Conservation (phyloP, 2,113 vertebrate genomes). For the Ceyx melanurus region DNA sequence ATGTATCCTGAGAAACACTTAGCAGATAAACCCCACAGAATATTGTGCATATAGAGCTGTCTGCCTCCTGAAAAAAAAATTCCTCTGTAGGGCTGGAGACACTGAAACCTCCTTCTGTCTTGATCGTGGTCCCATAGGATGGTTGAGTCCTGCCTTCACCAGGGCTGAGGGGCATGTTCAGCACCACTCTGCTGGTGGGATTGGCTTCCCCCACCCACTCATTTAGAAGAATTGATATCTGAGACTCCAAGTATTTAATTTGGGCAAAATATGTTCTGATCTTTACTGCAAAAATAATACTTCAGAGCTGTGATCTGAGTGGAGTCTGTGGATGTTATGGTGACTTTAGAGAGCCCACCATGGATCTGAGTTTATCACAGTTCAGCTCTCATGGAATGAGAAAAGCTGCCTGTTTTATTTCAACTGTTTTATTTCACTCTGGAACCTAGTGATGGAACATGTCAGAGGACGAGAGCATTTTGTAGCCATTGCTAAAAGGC, state of each 20-base stretch:
- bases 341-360: not conserved
- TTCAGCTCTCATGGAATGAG: not conserved
- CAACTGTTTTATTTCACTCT: not conserved
- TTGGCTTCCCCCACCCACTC: not conserved
- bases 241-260: not conserved
- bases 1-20: not conserved
- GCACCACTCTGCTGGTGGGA: not conserved
- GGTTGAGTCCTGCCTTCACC: not conserved
- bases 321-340: not conserved
- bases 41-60: not conserved
- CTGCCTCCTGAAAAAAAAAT: not conserved
- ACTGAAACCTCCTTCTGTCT: not conserved
- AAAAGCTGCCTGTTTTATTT: not conserved
- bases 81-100: not conserved
- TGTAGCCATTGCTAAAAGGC: not conserved
- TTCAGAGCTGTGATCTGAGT: not conserved
- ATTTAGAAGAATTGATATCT: not conserved
- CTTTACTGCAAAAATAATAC: not conserved
- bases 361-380: not conserved
- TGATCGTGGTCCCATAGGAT: fast-evolving
- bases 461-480: not conserved
- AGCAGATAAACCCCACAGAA: not conserved
- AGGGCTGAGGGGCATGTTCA: not conserved
- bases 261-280: not conserved
- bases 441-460: not conserved